phyloP scores from a whole-genome alignment of 2,888 invertebrate species.

The Ptilodon capucinus region DNA sequence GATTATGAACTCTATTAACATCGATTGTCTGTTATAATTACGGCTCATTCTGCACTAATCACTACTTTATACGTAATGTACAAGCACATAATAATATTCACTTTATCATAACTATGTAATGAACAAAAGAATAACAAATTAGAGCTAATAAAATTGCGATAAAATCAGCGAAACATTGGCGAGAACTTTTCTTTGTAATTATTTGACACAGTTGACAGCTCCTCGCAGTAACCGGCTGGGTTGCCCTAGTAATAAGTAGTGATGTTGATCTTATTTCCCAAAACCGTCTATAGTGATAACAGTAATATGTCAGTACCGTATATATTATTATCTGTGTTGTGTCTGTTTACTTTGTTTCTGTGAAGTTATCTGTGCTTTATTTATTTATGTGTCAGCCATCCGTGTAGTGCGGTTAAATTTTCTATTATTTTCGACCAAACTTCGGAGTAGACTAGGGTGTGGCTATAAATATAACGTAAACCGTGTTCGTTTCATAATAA shows the following conservation, averaged over 20 bases:
- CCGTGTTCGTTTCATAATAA: conserved; percentile 31
- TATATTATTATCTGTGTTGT: conserved; percentile 11
- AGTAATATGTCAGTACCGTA: neutral
- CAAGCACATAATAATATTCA: conserved; percentile 15
- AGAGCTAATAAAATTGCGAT: conserved; percentile 19
- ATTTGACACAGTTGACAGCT: neutral
- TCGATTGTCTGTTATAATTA: conserved; percentile 44
- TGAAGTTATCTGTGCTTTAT: conserved; percentile 7
- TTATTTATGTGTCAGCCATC: conserved; percentile 13
- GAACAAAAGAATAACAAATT: conserved; percentile 23
- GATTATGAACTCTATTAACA: conserved; percentile 68
- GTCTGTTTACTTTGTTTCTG: neutral
- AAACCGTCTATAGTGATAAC: conserved; percentile 30
- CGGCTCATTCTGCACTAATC: conserved; percentile 18
- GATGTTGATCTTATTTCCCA: neutral
- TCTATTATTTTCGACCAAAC: conserved; percentile 6
- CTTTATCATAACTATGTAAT: conserved; percentile 18
- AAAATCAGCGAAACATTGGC: conserved; percentile 34
- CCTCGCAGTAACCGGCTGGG: conserved; percentile 5
- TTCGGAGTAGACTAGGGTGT: neutral
- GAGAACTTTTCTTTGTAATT: conserved; percentile 18
- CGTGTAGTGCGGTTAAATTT: neutral
- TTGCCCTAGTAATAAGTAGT: conserved; percentile 13
- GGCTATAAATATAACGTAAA: neutral
- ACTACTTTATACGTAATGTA: conserved; percentile 18